phyloP scores from a whole-genome alignment of 2,888 invertebrate genomes.

The Scaptomyza parva region DNA sequence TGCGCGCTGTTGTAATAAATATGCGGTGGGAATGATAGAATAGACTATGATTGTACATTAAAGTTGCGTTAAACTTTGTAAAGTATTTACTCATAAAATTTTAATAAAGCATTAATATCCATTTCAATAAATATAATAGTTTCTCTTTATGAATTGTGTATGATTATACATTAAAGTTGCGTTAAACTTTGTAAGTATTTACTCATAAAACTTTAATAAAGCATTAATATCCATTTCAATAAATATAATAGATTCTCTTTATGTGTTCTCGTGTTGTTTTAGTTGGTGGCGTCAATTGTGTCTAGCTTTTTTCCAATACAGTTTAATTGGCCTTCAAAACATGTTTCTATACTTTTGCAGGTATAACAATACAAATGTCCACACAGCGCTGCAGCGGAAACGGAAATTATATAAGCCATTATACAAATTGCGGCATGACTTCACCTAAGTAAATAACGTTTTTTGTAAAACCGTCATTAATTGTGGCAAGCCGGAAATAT shows the following conservation, averaged over 20 bases:
- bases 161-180: background rate
- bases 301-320: background rate
- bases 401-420: background rate
- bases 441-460: too few species aligned
- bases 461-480: too few species aligned
- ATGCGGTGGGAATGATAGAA: background rate
- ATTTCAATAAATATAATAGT: background rate
- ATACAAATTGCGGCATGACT: background rate
- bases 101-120: too few species aligned
- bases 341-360: background rate
- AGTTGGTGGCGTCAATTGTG: background rate
- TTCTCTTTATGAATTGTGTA: background rate
- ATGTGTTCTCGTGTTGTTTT: background rate
- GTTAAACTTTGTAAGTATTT: background rate
- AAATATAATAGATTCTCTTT: background rate
- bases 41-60: background rate
- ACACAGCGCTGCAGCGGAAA: too few species aligned
- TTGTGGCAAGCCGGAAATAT: too few species aligned
- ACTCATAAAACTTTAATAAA: too few species aligned
- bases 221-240: background rate
- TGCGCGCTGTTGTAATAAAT: constrained; percentile 7
- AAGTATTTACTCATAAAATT: background rate
- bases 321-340: background rate
- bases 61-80: background rate
- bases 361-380: background rate